These are phyloP conservation scores for Seira musarum DNA, from an alignment of 2,888 invertebrate species.

Conservation along the genomic window DNA sequence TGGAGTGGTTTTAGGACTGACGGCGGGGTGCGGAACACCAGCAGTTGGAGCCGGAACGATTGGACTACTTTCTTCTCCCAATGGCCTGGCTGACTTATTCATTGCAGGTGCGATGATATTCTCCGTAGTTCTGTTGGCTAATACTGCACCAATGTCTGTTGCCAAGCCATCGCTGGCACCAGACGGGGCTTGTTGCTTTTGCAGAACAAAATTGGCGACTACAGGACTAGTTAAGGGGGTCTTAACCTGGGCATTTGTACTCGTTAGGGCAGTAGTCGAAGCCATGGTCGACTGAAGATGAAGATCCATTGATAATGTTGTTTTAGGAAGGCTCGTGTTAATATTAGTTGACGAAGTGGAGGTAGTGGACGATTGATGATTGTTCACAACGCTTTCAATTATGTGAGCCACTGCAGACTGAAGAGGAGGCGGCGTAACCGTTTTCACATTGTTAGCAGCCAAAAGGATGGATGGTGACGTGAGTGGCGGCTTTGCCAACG, in stretches of 20 bases:
- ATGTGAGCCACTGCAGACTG: constrained; percentile 69
- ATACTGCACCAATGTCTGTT: constrained; percentile 60
- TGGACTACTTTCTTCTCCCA: constrained; percentile 10
- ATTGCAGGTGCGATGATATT: constrained; percentile 58
- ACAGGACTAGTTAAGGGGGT: constrained; percentile 47
- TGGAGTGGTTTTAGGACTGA: constrained; percentile 43
- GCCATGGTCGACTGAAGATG: background rate
- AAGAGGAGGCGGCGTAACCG: constrained; percentile 64
- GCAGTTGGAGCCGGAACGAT: constrained; percentile 37
- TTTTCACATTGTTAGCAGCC: constrained; percentile 60
- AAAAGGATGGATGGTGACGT: constrained; percentile 67
- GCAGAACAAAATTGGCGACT: constrained; percentile 1
- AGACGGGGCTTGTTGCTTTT: constrained; percentile 18
- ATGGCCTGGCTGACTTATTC: background rate
- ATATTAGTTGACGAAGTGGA: background rate
- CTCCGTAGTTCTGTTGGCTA: constrained; percentile 63
- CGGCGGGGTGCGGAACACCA: constrained; percentile 13
- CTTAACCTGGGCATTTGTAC: constrained; percentile 36
- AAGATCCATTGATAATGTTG: constrained; percentile 44
- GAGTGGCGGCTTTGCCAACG: constrained; percentile 68
- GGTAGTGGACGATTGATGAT: constrained; percentile 54
- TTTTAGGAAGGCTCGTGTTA: constrained; percentile 36
- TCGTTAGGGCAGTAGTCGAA: constrained; percentile 10
- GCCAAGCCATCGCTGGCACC: background rate
- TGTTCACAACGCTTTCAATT: constrained; percentile 70